phyloP scores from a whole-genome alignment of 1,140 invertebrate genomes.

The Phymorhynchus buccinoides region DNA sequence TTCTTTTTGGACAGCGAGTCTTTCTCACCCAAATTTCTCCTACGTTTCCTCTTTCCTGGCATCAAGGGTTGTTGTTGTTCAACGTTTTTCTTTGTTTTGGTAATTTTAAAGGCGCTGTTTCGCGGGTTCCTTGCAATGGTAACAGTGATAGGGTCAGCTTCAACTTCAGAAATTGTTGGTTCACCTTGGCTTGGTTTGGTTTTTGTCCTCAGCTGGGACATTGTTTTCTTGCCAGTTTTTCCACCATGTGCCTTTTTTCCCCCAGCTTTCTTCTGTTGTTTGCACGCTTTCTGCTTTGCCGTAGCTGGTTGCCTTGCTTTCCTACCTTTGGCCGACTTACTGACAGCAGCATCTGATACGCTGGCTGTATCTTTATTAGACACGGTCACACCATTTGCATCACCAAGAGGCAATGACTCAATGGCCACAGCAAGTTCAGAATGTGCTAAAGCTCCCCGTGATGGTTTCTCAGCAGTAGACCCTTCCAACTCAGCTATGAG shows the following conservation, averaged over 20 bases:
- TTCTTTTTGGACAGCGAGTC: conserved; percentile 11
- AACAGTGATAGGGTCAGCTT: neutral
- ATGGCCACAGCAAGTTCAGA: neutral
- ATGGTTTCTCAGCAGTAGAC: neutral
- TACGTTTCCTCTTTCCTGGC: neutral
- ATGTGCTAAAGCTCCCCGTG: neutral
- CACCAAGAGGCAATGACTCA: neutral
- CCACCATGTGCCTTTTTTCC: neutral
- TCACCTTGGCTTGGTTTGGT: neutral
- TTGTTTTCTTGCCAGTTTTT: neutral
- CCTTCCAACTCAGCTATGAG: no score
- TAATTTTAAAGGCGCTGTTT: conserved; percentile 38
- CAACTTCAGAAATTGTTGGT: neutral
- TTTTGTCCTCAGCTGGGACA: neutral
- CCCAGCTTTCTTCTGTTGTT: neutral
- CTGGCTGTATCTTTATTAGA: neutral
- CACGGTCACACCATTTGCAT: neutral
- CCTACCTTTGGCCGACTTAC: neutral
- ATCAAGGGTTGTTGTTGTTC: neutral
- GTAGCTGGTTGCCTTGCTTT: neutral
- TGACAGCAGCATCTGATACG: neutral
- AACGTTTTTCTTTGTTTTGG: neutral
- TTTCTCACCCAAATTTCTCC: neutral
- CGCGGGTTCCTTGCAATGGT: neutral
- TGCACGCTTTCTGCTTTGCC: neutral